These are phyloP conservation scores for Neotoxoptera formosana DNA, from an alignment of 1,140 invertebrate genomes.

Conservation along the genomic window DNA sequence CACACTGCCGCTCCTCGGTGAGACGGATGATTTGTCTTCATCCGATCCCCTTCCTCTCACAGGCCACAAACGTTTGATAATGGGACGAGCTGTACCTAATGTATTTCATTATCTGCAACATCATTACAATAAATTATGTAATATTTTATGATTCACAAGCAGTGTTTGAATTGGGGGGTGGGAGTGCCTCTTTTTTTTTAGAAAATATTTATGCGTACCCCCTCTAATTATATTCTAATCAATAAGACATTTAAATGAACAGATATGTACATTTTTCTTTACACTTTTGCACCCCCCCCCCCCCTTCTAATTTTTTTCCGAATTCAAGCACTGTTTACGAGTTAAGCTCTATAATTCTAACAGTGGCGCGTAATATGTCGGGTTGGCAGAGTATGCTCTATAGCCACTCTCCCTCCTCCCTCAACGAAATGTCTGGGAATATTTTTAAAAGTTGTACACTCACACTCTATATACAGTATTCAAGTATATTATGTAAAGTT, in stretches of 20 bases:
- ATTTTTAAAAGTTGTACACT: background rate
- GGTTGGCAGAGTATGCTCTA: background rate
- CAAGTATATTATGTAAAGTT: background rate
- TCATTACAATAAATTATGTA: background rate
- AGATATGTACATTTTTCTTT: too few species aligned
- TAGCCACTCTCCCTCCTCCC: too few species aligned
- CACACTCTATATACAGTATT: background rate
- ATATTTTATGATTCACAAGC: background rate
- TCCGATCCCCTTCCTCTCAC: background rate
- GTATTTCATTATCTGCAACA: background rate
- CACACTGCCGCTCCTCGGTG: background rate
- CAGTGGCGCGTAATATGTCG: background rate
- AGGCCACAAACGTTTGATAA: background rate
- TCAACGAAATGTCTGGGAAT: background rate
- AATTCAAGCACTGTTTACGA: too few species aligned
- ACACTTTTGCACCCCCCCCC: too few species aligned
- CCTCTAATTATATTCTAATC: too few species aligned
- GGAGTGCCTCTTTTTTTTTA: too few species aligned
- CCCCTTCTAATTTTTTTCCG: too few species aligned
- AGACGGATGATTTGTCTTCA: background rate
- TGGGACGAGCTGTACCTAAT: background rate
- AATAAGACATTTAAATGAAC: too few species aligned
- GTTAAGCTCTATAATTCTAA: background rate
- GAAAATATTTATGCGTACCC: too few species aligned
- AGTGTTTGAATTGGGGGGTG: too few species aligned